A percentile compares a stretch with the other conserved stretches of the same genome.
phyloP scores from a whole-genome alignment of 1,140 invertebrate genomes.

The Agraylea sexmaculata region DNA sequence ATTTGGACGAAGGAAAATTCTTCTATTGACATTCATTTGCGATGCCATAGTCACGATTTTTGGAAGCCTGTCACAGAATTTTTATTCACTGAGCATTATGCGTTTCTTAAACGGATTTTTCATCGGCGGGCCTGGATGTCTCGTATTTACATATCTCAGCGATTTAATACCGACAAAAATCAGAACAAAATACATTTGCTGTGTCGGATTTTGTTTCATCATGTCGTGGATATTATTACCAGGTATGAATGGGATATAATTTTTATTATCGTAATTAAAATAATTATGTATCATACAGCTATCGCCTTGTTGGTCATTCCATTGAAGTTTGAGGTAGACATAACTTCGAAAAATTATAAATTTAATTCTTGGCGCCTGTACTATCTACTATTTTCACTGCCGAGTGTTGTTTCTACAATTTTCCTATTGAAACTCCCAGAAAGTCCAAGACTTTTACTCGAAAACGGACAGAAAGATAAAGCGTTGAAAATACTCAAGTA shows the following conservation, averaged over 20 bases:
- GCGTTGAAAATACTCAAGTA: conserved; percentile 46
- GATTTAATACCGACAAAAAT: conserved; percentile 47
- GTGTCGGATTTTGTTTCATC: conserved; percentile 48
- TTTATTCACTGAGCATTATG: conserved; percentile 32
- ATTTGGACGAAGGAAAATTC: conserved; percentile 47
- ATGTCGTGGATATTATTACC: conserved; percentile 49
- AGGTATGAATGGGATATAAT: conserved; percentile 26
- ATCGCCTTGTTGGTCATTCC: conserved; percentile 55
- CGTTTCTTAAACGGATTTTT: conserved; percentile 41
- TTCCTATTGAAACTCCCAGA: conserved; percentile 53
- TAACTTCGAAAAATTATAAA: conserved; percentile 28
- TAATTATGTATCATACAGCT: conserved; percentile 27
- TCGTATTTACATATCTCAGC: conserved; percentile 48
- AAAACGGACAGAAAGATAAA: conserved; percentile 46
- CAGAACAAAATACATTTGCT: conserved; percentile 45
- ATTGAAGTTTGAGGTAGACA: conserved; percentile 31
- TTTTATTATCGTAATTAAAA: neutral
- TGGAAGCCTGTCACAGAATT: conserved; percentile 34
- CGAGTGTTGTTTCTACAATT: conserved; percentile 42
- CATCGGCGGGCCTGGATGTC: conserved; percentile 41
- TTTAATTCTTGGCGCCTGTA: conserved; percentile 55
- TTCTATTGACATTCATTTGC: conserved; percentile 47
- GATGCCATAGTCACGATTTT: conserved; percentile 44
- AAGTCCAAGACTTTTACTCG: conserved; percentile 61
- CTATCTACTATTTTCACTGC: conserved; percentile 42